Base-by-base conservation (phyloP, 2,888 invertebrate genomes). In the Tetragnatha montana region DNA sequence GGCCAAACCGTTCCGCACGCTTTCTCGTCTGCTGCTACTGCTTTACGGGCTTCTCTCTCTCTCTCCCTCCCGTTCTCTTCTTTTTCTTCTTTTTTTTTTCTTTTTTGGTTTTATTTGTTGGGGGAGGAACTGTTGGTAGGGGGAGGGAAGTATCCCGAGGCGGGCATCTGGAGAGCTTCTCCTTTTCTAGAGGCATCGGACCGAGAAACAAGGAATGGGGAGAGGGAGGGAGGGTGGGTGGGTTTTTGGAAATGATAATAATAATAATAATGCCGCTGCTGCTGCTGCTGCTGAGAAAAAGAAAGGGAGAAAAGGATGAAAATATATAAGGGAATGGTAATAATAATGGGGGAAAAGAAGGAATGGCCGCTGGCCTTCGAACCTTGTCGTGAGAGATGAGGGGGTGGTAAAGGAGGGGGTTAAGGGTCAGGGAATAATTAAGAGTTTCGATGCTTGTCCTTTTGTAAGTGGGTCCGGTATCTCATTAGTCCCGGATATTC, bases 121-220 rank as follows among this genome's bases (percentile, higher is more conserved):
- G 68, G 14, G 35, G 50, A 49, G 71, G 50, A 50, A 14, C n/a
- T 51, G 60, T 50, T 50, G 47, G 51, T 35, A 73, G 19, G 47
- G 50, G 68, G 69, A 35, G 73, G 80, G 84, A 81, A 85, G 85
- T 89, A 89, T 89, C 89, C 89, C 81, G 85, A 81, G 89, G 89
- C 89, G 10, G 89, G 89, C 89, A 89, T 89, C 89, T 85, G 85
- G 89, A 85, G 85, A 81, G 85, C 81, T 81, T 89, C 89, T 85
- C 89, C 89, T 89, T 85, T 89, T 89, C 85, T 85, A 85, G 73
- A 89, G 89, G 89, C 89, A 89, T 81, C 89, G 89, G 78, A 89
- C 89, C 89, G 78, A 85, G 89, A 89, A 89, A 89, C 89, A 89
- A 89, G 85, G 89, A 85, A 89, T 80, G 84, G 88, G 70, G 80